Percentiles rank a stretch among this genome's conserved stretches.
phyloP scores from a whole-genome alignment of 2,888 invertebrate species.

The Alsophila aescularia region DNA sequence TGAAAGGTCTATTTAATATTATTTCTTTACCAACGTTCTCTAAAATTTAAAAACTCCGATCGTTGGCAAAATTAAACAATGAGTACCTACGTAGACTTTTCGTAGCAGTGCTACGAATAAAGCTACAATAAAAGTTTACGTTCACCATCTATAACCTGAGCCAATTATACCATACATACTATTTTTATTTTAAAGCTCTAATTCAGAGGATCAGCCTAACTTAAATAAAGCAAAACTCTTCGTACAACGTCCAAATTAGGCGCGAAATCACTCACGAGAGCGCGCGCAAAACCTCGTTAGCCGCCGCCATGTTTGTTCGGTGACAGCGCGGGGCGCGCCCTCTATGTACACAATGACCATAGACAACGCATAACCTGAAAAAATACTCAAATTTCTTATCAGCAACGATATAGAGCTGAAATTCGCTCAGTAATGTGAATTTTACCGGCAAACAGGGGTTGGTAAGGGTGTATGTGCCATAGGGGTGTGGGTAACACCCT shows the following conservation, averaged over 20 bases:
- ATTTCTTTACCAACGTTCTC: too few relatives aligned
- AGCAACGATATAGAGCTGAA: conserved; percentile 41
- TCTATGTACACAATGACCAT: conserved; percentile 78
- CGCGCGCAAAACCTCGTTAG: conserved; percentile 81
- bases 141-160: too few relatives aligned
- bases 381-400: conserved; percentile 35
- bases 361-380: conserved; percentile 26
- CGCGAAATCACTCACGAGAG: conserved; percentile 81
- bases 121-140: too few relatives aligned
- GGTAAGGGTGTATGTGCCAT: conserved; percentile 70
- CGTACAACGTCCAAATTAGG: conserved; percentile 73
- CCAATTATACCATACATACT: too few relatives aligned
- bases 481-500: conserved; percentile 79
- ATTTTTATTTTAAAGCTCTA: conserved; percentile 11
- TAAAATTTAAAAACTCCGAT: too few relatives aligned
- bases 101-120: too few relatives aligned
- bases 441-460: conserved; percentile 46
- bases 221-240: conserved; percentile 46
- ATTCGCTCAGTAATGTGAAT: conserved; percentile 33
- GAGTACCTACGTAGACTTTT: too few relatives aligned
- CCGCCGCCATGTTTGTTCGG: conserved; percentile 81
- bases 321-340: conserved; percentile 81
- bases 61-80: too few relatives aligned
- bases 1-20: too few relatives aligned
- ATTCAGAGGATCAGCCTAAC: conserved; percentile 13